Base-by-base conservation (phyloP, 2,797 vertebrate species). In the Cheirogaleus major region DNA sequence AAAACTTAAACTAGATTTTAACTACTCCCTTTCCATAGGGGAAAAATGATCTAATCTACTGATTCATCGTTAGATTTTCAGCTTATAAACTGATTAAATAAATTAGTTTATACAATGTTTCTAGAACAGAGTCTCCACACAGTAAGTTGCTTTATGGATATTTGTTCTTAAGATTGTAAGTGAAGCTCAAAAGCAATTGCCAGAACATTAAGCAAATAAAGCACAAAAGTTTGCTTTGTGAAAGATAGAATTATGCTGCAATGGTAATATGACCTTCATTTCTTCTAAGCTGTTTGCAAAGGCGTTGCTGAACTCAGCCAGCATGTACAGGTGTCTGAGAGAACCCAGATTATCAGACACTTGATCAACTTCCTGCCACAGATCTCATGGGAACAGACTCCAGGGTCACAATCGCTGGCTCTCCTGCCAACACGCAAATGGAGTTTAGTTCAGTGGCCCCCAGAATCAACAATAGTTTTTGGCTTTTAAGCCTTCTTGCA, bases 301-400 rank as follows among this genome's bases (percentile, higher is more conserved):
- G 70, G 67, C 63, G 5, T 17, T 85, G 69, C 88, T 78, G 93
- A 97, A 43, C 75, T 73, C 67, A 22, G 86, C 76, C 85, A 83
- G 50, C 83, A 84, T 9, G 78, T 30, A 86, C 95, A 97, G 96
- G 96, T 96, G 96, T 92, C 87, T 45, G 82, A 75, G 72, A 92
- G 83, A 83, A 96, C 82, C 38, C 80, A 94, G 87, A 89, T 86
- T 70, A 69, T 43, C 79, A 41, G 70, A 48, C 59, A 91, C 43
- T 69, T 90, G 73, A 94, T 92, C 94, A 75, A 65, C 89, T 96
- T 97, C 97, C 97, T 95, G 76, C 45, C 78, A 65, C 15, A 65
- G 43, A 80, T 92, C 89, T 95, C 91, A 41, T 14, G 87, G 63
- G 95, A 96, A 87, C n/a, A 78, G 61, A 91, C 13, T 30, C 48